Conservation (phyloP, 2,797 vertebrate species). For the Galaxias olidus region DNA sequence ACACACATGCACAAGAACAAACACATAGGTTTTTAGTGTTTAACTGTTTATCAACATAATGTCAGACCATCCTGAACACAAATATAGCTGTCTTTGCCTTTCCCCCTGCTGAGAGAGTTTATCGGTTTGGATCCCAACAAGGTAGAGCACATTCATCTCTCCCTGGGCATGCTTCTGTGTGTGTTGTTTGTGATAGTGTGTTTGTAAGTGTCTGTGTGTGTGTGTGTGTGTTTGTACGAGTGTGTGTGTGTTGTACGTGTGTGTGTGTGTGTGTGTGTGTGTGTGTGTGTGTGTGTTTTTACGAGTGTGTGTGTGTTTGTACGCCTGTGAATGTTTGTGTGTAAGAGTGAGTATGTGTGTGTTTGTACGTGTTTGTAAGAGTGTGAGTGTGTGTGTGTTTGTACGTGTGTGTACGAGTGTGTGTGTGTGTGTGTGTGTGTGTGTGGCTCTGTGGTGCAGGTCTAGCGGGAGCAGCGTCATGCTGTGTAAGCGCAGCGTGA, state of each 20-base stretch:
- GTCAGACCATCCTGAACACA: neutral
- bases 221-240: conserved; percentile 7
- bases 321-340: neutral
- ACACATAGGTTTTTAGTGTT: neutral
- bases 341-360: neutral
- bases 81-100: neutral
- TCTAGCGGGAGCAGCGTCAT: conserved; percentile 55
- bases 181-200: neutral
- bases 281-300: neutral
- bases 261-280: neutral
- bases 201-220: conserved; percentile 3
- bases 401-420: neutral
- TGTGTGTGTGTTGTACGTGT: conserved; percentile 11
- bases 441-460: conserved; percentile 16
- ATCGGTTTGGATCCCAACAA: neutral
- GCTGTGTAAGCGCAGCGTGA: conserved; percentile 57
- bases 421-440: neutral
- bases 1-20: no score
- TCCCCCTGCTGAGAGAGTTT: neutral
- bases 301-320: neutral
- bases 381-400: neutral
- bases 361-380: neutral
- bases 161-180: neutral
- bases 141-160: neutral
- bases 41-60: neutral